Evolutionary conservation across 2,888 invertebrate genomes (phyloP).

Genomic region (Papilio demoleus): DNA sequence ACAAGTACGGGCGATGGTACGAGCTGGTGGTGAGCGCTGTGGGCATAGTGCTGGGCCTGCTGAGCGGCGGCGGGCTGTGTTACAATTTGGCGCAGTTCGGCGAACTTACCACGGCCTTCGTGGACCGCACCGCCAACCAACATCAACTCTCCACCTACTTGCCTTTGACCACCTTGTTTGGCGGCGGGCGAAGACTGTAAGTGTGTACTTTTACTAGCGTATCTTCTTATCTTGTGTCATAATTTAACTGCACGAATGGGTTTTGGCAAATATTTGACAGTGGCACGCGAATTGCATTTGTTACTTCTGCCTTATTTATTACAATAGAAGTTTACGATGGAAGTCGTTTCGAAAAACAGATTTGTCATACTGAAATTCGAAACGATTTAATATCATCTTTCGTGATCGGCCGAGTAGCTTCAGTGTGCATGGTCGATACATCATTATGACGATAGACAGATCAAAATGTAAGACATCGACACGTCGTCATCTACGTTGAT

Average conservation of each 20-base stretch:
- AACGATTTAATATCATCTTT: too few relatives aligned
- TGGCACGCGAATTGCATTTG: too few relatives aligned
- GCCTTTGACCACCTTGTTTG: slow-evolving; percentile 65
- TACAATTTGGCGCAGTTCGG: slow-evolving; percentile 85
- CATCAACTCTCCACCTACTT: slow-evolving; percentile 63
- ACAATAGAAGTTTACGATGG: too few relatives aligned
- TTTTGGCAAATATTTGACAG: too few relatives aligned
- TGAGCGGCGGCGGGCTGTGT: slow-evolving; percentile 78
- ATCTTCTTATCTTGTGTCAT: neutral
- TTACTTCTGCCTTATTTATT: too few relatives aligned
- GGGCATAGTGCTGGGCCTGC: slow-evolving; percentile 63
- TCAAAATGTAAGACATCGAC: neutral
- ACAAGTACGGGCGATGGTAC: slow-evolving; percentile 15
- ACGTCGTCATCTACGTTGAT: neutral
- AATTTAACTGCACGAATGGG: neutral
- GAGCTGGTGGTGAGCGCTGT: slow-evolving; percentile 63
- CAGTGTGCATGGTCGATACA: neutral
- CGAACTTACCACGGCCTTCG: slow-evolving; percentile 84
- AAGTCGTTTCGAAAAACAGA: too few relatives aligned
- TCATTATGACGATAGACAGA: neutral
- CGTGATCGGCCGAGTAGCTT: neutral
- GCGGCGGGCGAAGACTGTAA: slow-evolving; percentile 72
- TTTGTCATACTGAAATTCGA: too few relatives aligned
- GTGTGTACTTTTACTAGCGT: slow-evolving; percentile 43
- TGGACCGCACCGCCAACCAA: slow-evolving; percentile 72